Base-by-base conservation (phyloP, 2,888 invertebrate genomes). In the Ochropleura plecta region DNA sequence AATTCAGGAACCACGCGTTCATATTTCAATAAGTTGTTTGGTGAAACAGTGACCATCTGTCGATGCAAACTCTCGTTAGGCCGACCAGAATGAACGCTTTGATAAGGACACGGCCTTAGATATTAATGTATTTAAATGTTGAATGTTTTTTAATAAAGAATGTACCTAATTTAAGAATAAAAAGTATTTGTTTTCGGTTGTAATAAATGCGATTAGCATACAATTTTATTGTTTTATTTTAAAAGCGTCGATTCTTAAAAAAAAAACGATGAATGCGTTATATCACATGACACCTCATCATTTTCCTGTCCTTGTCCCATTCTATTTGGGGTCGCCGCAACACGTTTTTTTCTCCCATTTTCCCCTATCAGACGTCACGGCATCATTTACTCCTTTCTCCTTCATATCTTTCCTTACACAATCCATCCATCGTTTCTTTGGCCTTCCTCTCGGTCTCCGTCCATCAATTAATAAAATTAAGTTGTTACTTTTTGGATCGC, bases 181-280 rank as follows among this genome's bases (percentile, higher is more conserved):
- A 82, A 65, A 74, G 70, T 84, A 82, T 78, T 85, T 76, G 66
- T 67, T 80, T 84, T 76, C 5, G 44, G 48, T 73, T 70, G 18
- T 51, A 77, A 77, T 77, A 70, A 82, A 79, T 74, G 78, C 82
- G 73, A 14, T 70, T 86, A 55, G 74, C 76, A 83, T 53, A n/a
- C 18, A 1, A 30, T 10, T 64, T 12, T 55, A 4, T 40, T 48
- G 68, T 80, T 80, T 79, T 60, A 66, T 78, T 78, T 70, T 5
- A 30, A 8, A 6, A n/a, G 5, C 42, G 8, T 40, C 8, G 3
- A 3, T 57, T 55, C 30, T 30, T 8, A 16, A 30, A 30, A 30
- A 30, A 30, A 30, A 2, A 30, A 30, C 30, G 30, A 30, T 30
- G 30, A 30, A 2, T 30, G 30, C 30, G 3, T 30, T 30, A n/a